A percentile compares a stretch with the other conserved stretches of the same genome.
Conservation (phyloP, 2,113 vertebrate genomes). For the Sylvicapra grimmia region DNA sequence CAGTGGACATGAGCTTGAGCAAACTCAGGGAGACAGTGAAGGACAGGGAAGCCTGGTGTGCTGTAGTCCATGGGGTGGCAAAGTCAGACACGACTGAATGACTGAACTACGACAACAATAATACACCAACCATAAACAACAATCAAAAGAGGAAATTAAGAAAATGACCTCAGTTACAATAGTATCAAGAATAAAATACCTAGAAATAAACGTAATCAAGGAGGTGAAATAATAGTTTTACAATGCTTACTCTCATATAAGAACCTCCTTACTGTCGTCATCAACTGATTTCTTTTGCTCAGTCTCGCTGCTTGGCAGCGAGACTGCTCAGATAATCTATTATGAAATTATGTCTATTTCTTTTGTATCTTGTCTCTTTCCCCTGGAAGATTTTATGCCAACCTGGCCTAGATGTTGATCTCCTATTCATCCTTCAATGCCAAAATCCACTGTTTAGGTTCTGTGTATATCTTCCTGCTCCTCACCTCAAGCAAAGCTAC, state of each 20-base stretch:
- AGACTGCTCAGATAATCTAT: background rate
- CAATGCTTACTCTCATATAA: background rate
- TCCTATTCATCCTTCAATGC: background rate
- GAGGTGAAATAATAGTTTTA: background rate
- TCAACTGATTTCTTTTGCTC: background rate
- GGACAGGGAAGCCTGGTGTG: background rate
- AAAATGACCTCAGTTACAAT: background rate
- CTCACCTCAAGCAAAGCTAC: background rate
- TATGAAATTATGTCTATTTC: background rate
- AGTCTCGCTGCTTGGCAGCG: background rate
- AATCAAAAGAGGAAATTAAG: background rate
- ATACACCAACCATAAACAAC: background rate
- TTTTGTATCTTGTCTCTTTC: background rate
- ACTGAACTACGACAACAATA: background rate
- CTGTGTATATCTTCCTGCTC: background rate
- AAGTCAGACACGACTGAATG: fast-evolving
- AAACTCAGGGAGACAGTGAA: background rate
- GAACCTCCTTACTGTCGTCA: background rate
- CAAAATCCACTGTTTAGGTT: background rate
- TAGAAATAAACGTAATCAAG: background rate
- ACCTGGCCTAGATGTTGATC: background rate
- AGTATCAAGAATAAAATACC: background rate
- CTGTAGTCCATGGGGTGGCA: background rate
- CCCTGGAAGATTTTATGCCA: background rate
- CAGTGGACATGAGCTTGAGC: background rate